Conservation (phyloP, 2,797 vertebrate genomes). For the Lepilemur septentrionalis region DNA sequence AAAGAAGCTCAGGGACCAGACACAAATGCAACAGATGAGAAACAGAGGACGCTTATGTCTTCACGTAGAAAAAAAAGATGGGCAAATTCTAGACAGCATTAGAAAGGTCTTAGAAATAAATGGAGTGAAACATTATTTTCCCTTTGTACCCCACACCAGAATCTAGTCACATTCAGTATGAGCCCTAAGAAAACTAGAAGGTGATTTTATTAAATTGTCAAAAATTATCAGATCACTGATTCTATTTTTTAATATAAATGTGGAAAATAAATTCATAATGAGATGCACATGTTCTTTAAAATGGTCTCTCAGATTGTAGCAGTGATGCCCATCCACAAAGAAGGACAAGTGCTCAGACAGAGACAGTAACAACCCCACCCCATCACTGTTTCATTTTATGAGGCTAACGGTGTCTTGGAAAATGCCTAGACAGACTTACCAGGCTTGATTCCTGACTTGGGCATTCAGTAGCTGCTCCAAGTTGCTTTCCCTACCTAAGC, state of each 20-base stretch:
- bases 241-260: background rate
- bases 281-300: background rate
- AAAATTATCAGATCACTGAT: background rate
- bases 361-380: too few relatives aligned
- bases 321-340: accelerated
- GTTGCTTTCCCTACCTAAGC: background rate
- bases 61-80: background rate
- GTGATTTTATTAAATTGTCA: background rate
- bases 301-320: background rate
- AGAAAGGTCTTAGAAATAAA: background rate
- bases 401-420: background rate
- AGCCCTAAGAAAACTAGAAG: background rate
- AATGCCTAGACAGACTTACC: background rate
- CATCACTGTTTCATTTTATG: background rate
- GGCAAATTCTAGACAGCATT: background rate
- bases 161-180: background rate
- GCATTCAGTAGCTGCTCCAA: background rate
- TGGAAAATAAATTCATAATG: background rate
- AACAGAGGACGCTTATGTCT: background rate
- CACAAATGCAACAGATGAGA: background rate
- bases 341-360: background rate
- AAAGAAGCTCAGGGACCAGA: background rate
- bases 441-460: background rate
- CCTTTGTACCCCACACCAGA: background rate
- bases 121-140: background rate